A percentile compares a stretch with the other conserved stretches of the same genome.
These are phyloP conservation scores for Chlorocebus sabaeus DNA, from an alignment of 2,113 vertebrate genomes.

Conservation along the genomic window DNA sequence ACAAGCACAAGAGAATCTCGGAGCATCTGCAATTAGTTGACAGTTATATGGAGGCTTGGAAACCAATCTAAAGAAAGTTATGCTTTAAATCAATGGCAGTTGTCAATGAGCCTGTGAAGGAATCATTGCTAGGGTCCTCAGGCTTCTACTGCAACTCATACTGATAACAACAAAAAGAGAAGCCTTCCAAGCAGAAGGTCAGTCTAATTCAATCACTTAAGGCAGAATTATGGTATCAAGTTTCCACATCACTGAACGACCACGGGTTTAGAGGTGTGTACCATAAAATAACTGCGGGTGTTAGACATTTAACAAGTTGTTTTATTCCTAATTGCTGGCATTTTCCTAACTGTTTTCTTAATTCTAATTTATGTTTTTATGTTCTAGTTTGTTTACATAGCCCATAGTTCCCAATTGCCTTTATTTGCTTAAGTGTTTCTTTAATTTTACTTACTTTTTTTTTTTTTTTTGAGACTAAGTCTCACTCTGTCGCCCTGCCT, in stretches of 20 bases:
- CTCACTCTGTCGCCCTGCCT: too few relatives aligned
- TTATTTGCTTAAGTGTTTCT: slow-evolving; percentile 76
- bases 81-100: slow-evolving; percentile 38
- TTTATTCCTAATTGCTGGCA: slow-evolving; percentile 72
- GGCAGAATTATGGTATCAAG: slow-evolving; percentile 46
- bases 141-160: slow-evolving; percentile 32
- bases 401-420: slow-evolving; percentile 73
- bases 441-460: slow-evolving; percentile 77
- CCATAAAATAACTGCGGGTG: slow-evolving; percentile 12
- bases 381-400: slow-evolving; percentile 71
- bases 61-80: slow-evolving; percentile 53
- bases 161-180: slow-evolving; percentile 48
- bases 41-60: slow-evolving; percentile 23
- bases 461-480: too few relatives aligned
- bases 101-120: slow-evolving; percentile 33
- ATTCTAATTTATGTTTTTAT: slow-evolving; percentile 78
- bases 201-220: slow-evolving; percentile 42
- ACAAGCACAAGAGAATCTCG: slow-evolving; percentile 30
- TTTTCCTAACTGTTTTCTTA: slow-evolving; percentile 76
- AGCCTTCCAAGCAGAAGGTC: slow-evolving; percentile 36
- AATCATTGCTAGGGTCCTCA: slow-evolving; percentile 36
- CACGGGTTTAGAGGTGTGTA: slow-evolving; percentile 54
- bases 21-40: slow-evolving; percentile 31
- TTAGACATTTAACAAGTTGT: slow-evolving; percentile 69
- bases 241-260: slow-evolving; percentile 51